Conservation (phyloP, 2,888 invertebrate species). For the Penaeus monodon region DNA sequence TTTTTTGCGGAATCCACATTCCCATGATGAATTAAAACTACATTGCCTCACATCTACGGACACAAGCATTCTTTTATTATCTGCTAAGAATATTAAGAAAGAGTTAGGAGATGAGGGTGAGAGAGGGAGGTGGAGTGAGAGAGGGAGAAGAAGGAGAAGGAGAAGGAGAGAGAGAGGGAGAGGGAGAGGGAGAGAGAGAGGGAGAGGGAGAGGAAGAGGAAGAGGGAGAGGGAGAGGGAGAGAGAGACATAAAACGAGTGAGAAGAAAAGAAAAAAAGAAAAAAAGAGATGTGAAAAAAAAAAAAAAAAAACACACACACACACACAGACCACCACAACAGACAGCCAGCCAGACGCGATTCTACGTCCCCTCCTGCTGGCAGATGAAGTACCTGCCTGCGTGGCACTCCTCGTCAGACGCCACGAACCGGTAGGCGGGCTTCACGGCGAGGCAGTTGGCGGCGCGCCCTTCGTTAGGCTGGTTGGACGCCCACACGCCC, state of each 20-base stretch:
- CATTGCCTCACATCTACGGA: no score
- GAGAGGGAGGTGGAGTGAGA: no score
- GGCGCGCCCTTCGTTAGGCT: slow-evolving; percentile 12
- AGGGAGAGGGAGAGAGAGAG: no score
- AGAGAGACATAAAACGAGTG: not conserved
- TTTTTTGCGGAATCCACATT: no score
- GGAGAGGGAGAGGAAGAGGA: no score
- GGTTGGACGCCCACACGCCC: slow-evolving; percentile 41
- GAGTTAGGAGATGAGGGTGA: no score
- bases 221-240: no score
- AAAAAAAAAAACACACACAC: not conserved
- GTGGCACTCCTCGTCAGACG: slow-evolving; percentile 23
- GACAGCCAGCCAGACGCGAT: not conserved
- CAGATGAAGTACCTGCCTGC: slow-evolving; percentile 47
- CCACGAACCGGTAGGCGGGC: slow-evolving; percentile 30
- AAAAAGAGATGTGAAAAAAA: not conserved
- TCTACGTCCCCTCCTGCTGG: slow-evolving; percentile 33
- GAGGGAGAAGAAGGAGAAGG: no score
- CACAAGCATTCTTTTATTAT: no score
- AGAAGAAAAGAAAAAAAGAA: not conserved
- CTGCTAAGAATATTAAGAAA: no score
- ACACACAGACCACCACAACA: not conserved
- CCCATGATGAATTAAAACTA: no score
- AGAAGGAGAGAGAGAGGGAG: no score
- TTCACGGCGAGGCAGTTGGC: slow-evolving; percentile 50